These are phyloP conservation scores for Alloplasta piceator DNA, from an alignment of 2,888 invertebrate genomes.

Conservation along the genomic window DNA sequence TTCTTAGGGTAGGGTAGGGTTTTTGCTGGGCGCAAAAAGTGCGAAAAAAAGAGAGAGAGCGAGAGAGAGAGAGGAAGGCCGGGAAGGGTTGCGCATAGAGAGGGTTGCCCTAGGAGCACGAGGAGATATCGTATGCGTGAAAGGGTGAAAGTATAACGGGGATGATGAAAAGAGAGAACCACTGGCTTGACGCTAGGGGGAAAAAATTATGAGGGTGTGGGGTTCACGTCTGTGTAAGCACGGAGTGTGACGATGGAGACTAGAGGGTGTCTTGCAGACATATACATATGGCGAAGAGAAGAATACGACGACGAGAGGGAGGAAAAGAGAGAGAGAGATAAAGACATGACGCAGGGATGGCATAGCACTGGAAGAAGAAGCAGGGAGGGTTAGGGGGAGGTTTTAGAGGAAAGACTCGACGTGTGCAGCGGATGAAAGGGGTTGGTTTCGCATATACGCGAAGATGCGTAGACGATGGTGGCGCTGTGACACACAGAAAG, in stretches of 20 bases:
- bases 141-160: constrained; percentile 40
- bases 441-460: constrained; percentile 72
- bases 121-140: constrained; percentile 57
- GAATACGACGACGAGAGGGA: constrained; percentile 36
- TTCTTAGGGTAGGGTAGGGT: constrained; percentile 79
- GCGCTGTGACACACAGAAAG: constrained; percentile 35
- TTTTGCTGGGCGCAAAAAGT: constrained; percentile 76
- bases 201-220: constrained; percentile 26
- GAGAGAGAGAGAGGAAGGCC: constrained; percentile 40
- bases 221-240: constrained; percentile 22
- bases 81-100: constrained; percentile 59
- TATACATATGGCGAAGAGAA: constrained; percentile 36
- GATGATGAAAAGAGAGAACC: constrained; percentile 62
- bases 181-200: constrained; percentile 50
- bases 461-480: constrained; percentile 78
- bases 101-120: constrained; percentile 65
- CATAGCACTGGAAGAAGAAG: constrained; percentile 39
- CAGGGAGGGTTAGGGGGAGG: constrained; percentile 72
- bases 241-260: constrained; percentile 28
- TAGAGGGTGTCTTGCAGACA: constrained; percentile 42
- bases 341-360: constrained; percentile 31
- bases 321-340: constrained; percentile 54
- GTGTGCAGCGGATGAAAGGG: constrained; percentile 65
- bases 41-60: constrained; percentile 76
- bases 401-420: constrained; percentile 73